Evolutionary conservation across 2,888 invertebrate species (phyloP), one percentile per base, ranked within the genome.

Genomic region (Andrena bicolor): DNA sequence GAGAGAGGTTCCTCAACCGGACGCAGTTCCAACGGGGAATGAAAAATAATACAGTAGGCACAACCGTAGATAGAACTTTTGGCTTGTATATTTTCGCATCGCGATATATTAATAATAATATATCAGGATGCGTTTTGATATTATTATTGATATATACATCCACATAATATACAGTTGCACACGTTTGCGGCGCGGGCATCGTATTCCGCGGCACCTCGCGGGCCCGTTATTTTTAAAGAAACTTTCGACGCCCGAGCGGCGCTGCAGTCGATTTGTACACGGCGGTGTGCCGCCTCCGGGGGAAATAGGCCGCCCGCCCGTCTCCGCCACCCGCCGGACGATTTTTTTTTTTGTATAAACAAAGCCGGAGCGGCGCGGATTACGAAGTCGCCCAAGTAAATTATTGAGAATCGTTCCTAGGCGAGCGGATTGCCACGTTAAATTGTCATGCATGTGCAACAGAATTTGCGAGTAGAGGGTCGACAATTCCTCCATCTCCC

Each of bases 71-170:
- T 75, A 70, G 84, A 90, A 87, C 82, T 88, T 41, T 90, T 91
- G 89, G 88, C 87, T 92, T 92, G 91, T 93, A 93, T 91, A 92
- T 92, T 92, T 70, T 89, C 87, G 86, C 90, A 90, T 86, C 86
- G 82, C 82, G 84, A 87, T 89, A 91, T 90, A 91, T 90, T 89
- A 86, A 90, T 90, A 80, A 80, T 82, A 82, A 80, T 80, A 76
- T 75, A 30, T 64, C 23, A 68, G 13, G 13, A 85, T 84, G 76
- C 75, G 83, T 78, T 41, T 85, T 83, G 80, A 86, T 83, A 86
- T 82, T 78, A 84, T 75, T 80, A 81, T 86, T 85, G 85, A 84
- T 83, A 84, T 73, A 82, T 60, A 60, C 60, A 85, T 83, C 86
- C 61, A 76, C 41, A 56, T 58, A 76, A 56, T 53, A 41, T 26